Conservation (phyloP, 2,888 invertebrate species). For the Mantis religiosa region DNA sequence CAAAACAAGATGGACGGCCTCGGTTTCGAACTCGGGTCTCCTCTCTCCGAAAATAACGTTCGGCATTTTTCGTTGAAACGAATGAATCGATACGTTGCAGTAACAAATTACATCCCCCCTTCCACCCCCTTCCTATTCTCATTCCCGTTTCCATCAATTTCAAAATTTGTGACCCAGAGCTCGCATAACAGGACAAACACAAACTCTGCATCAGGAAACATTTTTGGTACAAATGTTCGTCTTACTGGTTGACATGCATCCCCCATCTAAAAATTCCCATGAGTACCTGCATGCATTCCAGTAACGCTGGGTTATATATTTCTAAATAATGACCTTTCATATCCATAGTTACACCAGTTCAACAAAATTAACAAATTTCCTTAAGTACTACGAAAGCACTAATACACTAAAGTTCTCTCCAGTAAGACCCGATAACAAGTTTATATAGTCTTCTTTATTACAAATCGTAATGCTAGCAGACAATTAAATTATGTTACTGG, state of each 20-base stretch:
- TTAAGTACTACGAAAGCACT: too few relatives aligned
- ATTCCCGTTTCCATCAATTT: not conserved
- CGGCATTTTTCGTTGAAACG: not conserved
- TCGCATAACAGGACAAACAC: not conserved
- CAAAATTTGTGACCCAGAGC: not conserved
- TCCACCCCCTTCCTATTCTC: not conserved
- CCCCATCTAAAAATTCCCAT: not conserved
- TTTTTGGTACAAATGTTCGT: not conserved
- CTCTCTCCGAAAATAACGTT: not conserved
- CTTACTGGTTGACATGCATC: not conserved
- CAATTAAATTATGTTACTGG: too few relatives aligned
- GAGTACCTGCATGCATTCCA: not conserved
- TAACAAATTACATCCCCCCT: not conserved
- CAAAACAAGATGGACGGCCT: not conserved
- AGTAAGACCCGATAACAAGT: too few relatives aligned
- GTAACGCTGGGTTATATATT: not conserved
- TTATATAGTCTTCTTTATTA: not conserved
- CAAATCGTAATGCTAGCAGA: too few relatives aligned
- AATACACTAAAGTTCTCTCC: not conserved
- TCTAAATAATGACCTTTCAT: not conserved
- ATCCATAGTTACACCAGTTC: too few relatives aligned
- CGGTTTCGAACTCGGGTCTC: not conserved
- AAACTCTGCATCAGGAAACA: not conserved
- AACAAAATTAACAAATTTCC: too few relatives aligned
- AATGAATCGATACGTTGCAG: not conserved